These are phyloP conservation scores for Latheticus oryzae DNA, from an alignment of 2,888 invertebrate genomes.

Conservation along the genomic window DNA sequence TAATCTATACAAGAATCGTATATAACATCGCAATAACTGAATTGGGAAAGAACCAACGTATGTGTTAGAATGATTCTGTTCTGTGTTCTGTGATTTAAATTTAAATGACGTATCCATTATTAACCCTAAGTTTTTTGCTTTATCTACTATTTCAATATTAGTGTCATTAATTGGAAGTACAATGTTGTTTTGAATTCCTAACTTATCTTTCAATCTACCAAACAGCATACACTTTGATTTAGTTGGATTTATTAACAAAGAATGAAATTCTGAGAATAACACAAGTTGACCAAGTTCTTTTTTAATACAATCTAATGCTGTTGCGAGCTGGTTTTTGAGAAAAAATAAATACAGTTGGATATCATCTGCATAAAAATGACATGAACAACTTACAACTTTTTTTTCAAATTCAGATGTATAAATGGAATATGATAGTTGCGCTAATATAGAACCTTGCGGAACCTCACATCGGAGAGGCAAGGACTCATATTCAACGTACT, in stretches of 20 bases:
- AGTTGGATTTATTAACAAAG: not conserved
- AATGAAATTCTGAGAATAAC: not conserved
- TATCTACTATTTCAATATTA: conserved; percentile 2
- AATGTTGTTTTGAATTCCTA: not conserved
- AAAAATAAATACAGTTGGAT: not conserved
- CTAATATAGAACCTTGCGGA: conserved; percentile 1
- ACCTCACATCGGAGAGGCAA: not conserved
- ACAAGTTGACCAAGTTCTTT: not conserved
- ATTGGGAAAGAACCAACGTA: not conserved
- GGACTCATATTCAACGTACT: not conserved
- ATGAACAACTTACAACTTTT: too few species aligned
- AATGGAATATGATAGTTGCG: not conserved
- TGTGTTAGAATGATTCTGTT: not conserved
- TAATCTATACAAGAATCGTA: conserved; percentile 1
- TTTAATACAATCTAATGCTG: not conserved
- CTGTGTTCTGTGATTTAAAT: not conserved
- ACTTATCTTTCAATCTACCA: not conserved
- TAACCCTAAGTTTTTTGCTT: conserved; percentile 4
- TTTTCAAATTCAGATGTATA: not conserved
- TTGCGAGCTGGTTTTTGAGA: not conserved
- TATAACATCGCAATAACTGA: too few species aligned
- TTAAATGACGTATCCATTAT: not conserved
- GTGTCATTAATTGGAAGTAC: not conserved
- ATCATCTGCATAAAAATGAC: too few species aligned
- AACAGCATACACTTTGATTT: not conserved